Evolutionary conservation across 2,888 invertebrate genomes (phyloP).

Genomic region (Caprella mutica): DNA sequence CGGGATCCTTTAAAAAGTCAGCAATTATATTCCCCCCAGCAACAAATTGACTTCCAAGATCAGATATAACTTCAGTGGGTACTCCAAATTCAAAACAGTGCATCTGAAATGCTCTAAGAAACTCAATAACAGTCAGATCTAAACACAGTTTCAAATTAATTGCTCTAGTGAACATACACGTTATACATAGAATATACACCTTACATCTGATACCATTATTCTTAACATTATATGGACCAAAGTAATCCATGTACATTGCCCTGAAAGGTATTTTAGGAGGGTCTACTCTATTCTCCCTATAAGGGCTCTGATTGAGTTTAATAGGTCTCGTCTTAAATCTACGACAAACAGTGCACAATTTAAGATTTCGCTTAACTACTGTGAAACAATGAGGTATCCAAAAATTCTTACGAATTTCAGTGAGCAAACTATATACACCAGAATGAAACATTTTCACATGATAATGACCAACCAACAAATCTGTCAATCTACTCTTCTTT

Average conservation of each 20-base stretch:
- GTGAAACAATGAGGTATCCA: conserved; percentile 1
- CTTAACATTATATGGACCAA: neutral
- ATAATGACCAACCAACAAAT: no score
- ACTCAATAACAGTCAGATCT: neutral
- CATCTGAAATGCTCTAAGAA: neutral
- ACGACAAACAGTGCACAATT: neutral
- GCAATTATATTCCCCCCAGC: neutral
- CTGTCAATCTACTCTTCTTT: no score
- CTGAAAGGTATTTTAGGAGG: neutral
- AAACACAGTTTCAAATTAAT: neutral
- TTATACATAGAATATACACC: neutral
- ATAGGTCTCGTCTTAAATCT: neutral
- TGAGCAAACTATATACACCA: neutral
- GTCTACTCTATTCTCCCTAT: neutral
- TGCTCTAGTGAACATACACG: conserved; percentile 7
- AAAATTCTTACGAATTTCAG: neutral
- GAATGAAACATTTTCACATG: neutral
- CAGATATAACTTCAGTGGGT: neutral
- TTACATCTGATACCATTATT: neutral
- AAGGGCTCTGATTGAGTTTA: conserved; percentile 1
- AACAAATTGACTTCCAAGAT: neutral
- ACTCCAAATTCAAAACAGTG: neutral
- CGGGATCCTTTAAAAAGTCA: conserved; percentile 1
- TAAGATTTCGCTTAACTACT: neutral
- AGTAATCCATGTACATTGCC: neutral